Percentiles rank a stretch among this genome's conserved stretches.
phyloP scores from a whole-genome alignment of 2,113 vertebrate species.

The Ageneiosus marmoratus region DNA sequence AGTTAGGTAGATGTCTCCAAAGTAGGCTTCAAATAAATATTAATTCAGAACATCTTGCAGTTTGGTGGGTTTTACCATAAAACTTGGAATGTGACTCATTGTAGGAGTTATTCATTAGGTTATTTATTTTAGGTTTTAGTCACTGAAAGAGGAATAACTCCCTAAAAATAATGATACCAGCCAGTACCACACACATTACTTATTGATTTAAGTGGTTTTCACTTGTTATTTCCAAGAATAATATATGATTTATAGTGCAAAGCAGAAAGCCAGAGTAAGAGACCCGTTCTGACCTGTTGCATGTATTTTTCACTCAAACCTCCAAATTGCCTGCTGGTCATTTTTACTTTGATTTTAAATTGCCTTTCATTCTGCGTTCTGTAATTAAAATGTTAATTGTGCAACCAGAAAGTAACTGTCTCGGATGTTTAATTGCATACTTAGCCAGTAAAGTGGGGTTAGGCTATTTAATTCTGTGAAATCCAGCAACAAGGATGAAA shows the following conservation, averaged over 20 bases:
- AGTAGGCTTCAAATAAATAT: background rate
- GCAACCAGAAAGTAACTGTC: slow-evolving; percentile 67
- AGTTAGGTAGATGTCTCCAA: background rate
- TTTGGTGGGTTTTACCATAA: no score
- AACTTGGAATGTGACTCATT: background rate
- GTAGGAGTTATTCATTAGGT: background rate
- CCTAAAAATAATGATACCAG: background rate
- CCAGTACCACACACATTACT: background rate
- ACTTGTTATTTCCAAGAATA: slow-evolving; percentile 8
- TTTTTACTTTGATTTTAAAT: slow-evolving; percentile 26
- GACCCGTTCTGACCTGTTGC: background rate
- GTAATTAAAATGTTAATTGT: slow-evolving; percentile 75
- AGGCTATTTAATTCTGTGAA: slow-evolving; percentile 64
- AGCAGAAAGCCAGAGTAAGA: background rate
- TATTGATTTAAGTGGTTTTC: background rate
- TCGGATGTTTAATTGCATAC: slow-evolving; percentile 69
- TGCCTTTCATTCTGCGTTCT: slow-evolving; percentile 11
- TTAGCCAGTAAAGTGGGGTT: slow-evolving; percentile 65
- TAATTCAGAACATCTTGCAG: background rate
- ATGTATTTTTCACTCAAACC: background rate
- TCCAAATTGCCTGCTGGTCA: background rate
- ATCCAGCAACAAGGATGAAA: slow-evolving; percentile 14
- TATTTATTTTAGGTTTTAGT: background rate
- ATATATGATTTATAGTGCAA: background rate
- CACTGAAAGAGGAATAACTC: background rate